Base-by-base conservation (phyloP, 2,888 invertebrate species). In the Zaprionus obscuricornis region DNA sequence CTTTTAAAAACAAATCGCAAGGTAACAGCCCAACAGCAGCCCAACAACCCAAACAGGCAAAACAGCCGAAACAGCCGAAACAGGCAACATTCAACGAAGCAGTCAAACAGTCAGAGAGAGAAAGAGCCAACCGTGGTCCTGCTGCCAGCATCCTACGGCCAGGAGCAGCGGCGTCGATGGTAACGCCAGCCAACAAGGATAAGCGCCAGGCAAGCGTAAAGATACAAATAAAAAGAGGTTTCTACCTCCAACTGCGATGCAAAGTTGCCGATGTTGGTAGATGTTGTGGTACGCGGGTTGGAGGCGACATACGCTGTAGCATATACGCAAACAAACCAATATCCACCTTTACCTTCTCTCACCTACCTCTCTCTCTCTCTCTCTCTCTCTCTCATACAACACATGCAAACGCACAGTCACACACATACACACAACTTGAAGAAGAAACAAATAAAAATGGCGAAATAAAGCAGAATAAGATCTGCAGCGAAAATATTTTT, bases 401-500 rank as follows among this genome's bases (percentile, higher is more conserved):
- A 20, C 8, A 20, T 13, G 6, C 49, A 37, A 26, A 16, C 27
- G 13, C 24, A 14, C 13, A 7, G 18, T 10, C 31, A 42, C 50
- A 33, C 22, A 27, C 37, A 39, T 46, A 43, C 33, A 51, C 56
- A 71, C 63, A 69, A 65, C 67, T 73, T 52, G 55, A 65, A 59
- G 66, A 68, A 66, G 68, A 82, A 78, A 81, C 81, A 81, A 81
- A 81, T 81, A 85, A 85, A 81, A 85, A 81, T 85, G 79, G 83
- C 75, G 81, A 85, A 81, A 84, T 78, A 78, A 78, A 78, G 84
- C 78, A 73, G 74, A 84, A 78, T 76, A 78, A 78, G 78, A 78
- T 78, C 78, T 78, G 78, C 66, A 84, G 78, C 79, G 81, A 78
- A n/a, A 85, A 85, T 82, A 85, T 82, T 81, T 81, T 81, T 81